phyloP scores from a whole-genome alignment of 2,113 vertebrate species.

The Coptodon rendalli region DNA sequence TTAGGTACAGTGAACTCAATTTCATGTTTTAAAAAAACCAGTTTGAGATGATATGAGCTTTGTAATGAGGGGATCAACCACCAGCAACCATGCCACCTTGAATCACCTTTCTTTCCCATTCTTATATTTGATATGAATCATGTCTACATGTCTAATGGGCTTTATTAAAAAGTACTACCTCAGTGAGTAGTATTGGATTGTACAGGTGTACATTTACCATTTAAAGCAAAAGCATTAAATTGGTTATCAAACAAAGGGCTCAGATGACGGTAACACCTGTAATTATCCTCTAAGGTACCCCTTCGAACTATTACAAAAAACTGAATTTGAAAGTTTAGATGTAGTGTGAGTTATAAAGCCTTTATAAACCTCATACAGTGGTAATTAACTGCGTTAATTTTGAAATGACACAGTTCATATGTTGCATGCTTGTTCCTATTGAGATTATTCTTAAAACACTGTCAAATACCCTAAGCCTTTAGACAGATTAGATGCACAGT shows the following conservation, averaged over 20 bases:
- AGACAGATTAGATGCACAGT: constrained; percentile 53
- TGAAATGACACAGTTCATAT: background rate
- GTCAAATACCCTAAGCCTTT: background rate
- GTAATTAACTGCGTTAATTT: background rate
- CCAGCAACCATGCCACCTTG: background rate
- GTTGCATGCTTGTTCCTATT: background rate
- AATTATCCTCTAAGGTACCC: background rate
- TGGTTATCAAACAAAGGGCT: background rate
- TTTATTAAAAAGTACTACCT: background rate
- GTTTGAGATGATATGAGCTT: background rate
- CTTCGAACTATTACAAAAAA: background rate
- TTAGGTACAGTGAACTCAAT: background rate
- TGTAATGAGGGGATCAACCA: background rate
- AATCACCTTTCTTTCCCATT: background rate
- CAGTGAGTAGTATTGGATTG: background rate
- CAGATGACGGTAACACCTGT: background rate
- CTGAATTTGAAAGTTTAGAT: background rate
- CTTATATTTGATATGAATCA: background rate
- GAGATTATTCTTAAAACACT: background rate
- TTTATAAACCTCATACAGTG: background rate
- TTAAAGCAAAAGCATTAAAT: background rate
- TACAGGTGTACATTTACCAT: background rate
- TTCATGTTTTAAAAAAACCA: background rate
- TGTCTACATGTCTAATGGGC: background rate
- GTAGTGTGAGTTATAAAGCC: background rate